Conservation (phyloP, 1,140 invertebrate genomes). For the Drosophila lacertosa region DNA sequence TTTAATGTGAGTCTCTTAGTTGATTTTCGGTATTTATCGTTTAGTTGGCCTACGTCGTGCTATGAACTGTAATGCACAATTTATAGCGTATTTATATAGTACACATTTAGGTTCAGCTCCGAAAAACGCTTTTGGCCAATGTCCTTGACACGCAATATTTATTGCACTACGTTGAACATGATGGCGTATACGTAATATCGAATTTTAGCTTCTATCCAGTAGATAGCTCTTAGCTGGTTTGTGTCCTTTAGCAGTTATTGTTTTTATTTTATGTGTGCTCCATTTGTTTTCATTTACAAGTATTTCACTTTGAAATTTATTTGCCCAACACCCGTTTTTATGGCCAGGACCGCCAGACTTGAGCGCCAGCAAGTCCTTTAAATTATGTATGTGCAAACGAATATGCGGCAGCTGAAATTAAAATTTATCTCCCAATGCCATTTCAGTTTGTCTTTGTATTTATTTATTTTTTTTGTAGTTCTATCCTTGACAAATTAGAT, state of each 20-base stretch:
- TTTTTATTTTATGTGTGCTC: conserved; percentile 52
- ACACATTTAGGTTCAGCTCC: conserved; percentile 54
- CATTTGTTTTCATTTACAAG: conserved; percentile 82
- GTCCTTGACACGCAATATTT: conserved; percentile 75
- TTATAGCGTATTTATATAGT: conserved; percentile 57
- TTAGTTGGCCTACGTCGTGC: conserved; percentile 39
- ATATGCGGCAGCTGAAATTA: conserved; percentile 64
- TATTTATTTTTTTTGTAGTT: conserved; percentile 51
- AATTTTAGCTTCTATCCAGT: conserved; percentile 38
- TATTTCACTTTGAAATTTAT: conserved; percentile 81
- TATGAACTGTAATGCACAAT: conserved; percentile 18
- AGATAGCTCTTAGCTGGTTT: conserved; percentile 22
- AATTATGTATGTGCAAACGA: conserved; percentile 55
- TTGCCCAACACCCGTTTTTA: conserved; percentile 75
- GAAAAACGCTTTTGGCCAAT: conserved; percentile 39
- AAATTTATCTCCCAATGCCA: conserved; percentile 65
- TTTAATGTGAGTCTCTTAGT: conserved; percentile 30
- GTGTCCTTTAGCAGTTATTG: conserved; percentile 48
- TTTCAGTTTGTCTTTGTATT: conserved; percentile 43
- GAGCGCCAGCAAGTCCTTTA: conserved; percentile 46
- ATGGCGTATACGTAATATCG: conserved; percentile 72
- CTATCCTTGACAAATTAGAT: conserved; percentile 48
- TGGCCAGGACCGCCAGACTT: conserved; percentile 68
- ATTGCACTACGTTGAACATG: conserved; percentile 58
- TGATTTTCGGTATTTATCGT: conserved; percentile 65